Conservation (phyloP, 2,888 invertebrate species). For the Stenodema calcarata region DNA sequence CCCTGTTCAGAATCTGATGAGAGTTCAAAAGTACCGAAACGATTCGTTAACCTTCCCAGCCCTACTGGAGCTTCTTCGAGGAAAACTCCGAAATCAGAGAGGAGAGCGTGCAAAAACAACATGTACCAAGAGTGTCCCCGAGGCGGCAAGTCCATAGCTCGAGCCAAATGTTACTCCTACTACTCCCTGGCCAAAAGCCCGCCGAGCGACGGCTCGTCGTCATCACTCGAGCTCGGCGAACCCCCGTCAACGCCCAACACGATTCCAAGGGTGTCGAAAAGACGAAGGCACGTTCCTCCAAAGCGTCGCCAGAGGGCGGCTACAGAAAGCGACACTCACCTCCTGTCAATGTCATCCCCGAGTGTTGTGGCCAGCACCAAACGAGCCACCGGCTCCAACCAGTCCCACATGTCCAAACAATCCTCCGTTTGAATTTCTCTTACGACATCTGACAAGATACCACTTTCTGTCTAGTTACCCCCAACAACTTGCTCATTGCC, state of each 20-base stretch:
- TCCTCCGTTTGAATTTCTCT: conserved; percentile 55
- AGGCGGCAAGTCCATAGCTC: conserved; percentile 54
- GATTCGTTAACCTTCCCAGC: conserved; percentile 54
- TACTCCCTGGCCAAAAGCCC: conserved; percentile 60
- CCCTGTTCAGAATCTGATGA: conserved; percentile 59
- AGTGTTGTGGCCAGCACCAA: conserved; percentile 56
- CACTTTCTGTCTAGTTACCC: neutral
- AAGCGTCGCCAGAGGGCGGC: conserved; percentile 55
- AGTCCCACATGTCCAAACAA: conserved; percentile 55
- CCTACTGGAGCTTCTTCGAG: conserved; percentile 50
- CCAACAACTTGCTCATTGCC: neutral
- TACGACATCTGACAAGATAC: neutral
- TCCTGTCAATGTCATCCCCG: conserved; percentile 56
- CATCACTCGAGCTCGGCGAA: conserved; percentile 58
- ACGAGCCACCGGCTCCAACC: conserved; percentile 43
- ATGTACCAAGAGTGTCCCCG: conserved; percentile 23
- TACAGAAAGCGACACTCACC: conserved; percentile 53
- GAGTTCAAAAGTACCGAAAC: conserved; percentile 54
- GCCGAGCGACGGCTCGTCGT: conserved; percentile 59
- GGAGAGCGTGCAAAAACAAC: conserved; percentile 23
- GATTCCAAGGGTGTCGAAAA: conserved; percentile 59
- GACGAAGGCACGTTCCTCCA: conserved; percentile 56
- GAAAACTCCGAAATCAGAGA: conserved; percentile 41
- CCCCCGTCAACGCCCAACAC: conserved; percentile 58
- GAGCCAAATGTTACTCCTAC: conserved; percentile 60